Evolutionary conservation across 1,140 invertebrate species (phyloP), one percentile per base, ranked within the genome.

Genomic region (Macrosteles quadrilineatus): DNA sequence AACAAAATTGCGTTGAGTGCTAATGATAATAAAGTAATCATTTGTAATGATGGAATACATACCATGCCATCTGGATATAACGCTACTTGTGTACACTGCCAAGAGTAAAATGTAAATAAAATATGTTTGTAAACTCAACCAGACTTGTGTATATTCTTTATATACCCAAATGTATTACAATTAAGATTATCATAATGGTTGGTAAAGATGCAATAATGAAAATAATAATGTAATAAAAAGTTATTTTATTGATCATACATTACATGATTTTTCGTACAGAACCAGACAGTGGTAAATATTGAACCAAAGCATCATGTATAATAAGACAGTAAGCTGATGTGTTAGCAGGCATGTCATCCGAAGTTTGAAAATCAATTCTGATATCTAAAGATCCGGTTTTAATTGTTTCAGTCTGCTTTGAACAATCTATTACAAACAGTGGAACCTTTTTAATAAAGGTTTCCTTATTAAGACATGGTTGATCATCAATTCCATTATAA

Each of bases 331-430:
- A 55, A 21, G 67, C 67, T 75, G 71, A 78, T 75, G 75, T 81
- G 77, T 72, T 78, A 73, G 71, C 79, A 80, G 12, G 78, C 55
- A 73, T 80, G 23, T 29, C 36, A 1, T 55, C 23, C 17, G 47
- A n/a, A 31, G 45, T 55, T 32, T 55, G 6, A 57, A 68, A 29
- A 21, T 57, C 67, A 68, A 68, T 55, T 6, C 67, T 2, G n/a
- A 68, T 68, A 57, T 68, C 50, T 29, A 50, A 47, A 50, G 25
- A 55, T 12, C 21, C 31, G 2, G 53, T 30, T 68, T 68, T 68
- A 29, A 55, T 59, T 23, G 29, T 68, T 11, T 68, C 67, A 4
- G 11, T 32, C 23, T 68, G 67, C 36, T 53, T 57, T 31, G 43
- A 53, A 30, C 47, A 57, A 23, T 68, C 67, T 19, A 68, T 59